Percentiles rank a stretch among this genome's conserved stretches.
Conservation (phyloP, 1,140 invertebrate genomes). For the Chelonus insularis region DNA sequence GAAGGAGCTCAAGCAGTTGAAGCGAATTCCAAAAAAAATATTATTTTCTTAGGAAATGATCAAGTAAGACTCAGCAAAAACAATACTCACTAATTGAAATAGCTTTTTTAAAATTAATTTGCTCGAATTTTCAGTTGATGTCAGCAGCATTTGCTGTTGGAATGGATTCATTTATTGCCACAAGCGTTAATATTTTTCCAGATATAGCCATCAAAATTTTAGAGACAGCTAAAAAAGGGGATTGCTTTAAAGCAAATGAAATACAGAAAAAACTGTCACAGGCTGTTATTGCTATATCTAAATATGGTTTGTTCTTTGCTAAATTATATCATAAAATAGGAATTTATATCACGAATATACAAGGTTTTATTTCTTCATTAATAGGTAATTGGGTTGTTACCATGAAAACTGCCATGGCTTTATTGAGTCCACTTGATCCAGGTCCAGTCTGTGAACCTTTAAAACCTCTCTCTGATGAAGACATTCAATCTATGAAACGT, state of each 20-base stretch:
- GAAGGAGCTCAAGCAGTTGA: slow-evolving; percentile 66
- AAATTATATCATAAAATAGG: too few relatives aligned
- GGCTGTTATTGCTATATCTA: slow-evolving; percentile 50
- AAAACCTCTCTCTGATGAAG: slow-evolving; percentile 45
- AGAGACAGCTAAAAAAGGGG: slow-evolving; percentile 44
- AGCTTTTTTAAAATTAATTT: neutral
- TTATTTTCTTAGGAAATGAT: slow-evolving; percentile 64
- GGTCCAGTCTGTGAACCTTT: slow-evolving; percentile 65
- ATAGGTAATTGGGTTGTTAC: slow-evolving; percentile 67
- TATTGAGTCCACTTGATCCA: slow-evolving; percentile 63
- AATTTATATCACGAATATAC: too few relatives aligned
- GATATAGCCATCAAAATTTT: slow-evolving; percentile 54
- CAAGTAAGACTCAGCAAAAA: too few relatives aligned
- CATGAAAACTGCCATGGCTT: slow-evolving; percentile 70
- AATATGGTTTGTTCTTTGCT: too few relatives aligned
- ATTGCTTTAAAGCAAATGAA: slow-evolving; percentile 46
- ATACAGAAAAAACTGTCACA: slow-evolving; percentile 57
- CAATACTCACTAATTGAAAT: slow-evolving; percentile 8
- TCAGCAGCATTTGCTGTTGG: slow-evolving; percentile 65
- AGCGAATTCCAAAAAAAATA: slow-evolving; percentile 59
- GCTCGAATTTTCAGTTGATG: slow-evolving; percentile 59
- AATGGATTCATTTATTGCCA: slow-evolving; percentile 70
- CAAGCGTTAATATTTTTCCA: slow-evolving; percentile 67
- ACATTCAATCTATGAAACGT: slow-evolving; percentile 37
- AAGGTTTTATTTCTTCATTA: too few relatives aligned